phyloP scores from a whole-genome alignment of 92 coral and sea anemone genomes.

The Parazoanthus atlanticus region DNA sequence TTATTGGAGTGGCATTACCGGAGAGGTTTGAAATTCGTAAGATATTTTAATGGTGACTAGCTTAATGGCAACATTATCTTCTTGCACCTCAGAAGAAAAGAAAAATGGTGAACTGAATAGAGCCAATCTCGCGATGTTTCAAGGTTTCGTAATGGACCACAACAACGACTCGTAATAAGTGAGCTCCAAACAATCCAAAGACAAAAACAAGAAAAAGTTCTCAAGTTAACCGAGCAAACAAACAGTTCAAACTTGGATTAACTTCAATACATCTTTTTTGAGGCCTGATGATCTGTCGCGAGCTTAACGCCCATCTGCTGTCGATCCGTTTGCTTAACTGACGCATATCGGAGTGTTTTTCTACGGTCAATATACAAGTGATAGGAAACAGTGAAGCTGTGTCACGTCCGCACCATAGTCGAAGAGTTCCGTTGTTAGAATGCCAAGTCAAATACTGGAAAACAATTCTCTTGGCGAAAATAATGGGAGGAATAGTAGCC shows the following conservation, averaged over 20 bases:
- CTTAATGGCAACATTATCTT: not conserved
- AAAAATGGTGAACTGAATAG: not conserved
- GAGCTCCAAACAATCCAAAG: not conserved
- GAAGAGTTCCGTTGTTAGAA: not conserved
- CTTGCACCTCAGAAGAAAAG: not conserved
- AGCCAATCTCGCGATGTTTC: not conserved
- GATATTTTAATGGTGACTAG: not conserved
- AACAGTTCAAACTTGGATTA: not conserved
- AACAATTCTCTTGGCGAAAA: not conserved
- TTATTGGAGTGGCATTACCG: not conserved
- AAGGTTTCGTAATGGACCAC: not conserved
- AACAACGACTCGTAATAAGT: not conserved
- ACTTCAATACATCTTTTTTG: not conserved
- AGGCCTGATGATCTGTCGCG: not conserved
- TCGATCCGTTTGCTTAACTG: not conserved
- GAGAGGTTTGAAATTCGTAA: not conserved
- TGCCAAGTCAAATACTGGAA: not conserved
- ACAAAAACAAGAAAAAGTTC: not conserved
- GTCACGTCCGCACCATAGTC: not conserved
- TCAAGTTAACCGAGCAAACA: not conserved
- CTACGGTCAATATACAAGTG: not conserved
- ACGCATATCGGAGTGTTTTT: not conserved
- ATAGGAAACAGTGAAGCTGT: not conserved
- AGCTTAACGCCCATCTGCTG: not conserved
- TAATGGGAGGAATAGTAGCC: not conserved